phyloP scores from a whole-genome alignment of 2,113 vertebrate species.

The Pomatorhinus ruficollis region DNA sequence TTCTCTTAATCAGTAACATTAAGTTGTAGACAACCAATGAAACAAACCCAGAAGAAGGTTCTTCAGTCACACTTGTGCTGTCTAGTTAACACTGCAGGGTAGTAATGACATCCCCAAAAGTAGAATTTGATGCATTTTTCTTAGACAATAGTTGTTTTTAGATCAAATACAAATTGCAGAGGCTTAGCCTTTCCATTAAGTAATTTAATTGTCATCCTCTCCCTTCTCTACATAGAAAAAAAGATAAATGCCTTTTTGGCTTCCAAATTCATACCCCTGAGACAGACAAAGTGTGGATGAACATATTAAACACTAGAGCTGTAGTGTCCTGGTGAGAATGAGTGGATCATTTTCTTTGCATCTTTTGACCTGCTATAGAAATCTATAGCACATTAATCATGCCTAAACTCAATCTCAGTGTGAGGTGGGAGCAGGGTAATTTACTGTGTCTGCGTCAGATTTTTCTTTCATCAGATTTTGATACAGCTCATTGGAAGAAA shows the following conservation, averaged over 20 bases:
- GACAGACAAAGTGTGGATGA: slow-evolving; percentile 38
- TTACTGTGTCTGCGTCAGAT: slow-evolving; percentile 57
- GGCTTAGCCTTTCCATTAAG: neutral
- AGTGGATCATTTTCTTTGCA: slow-evolving; percentile 49
- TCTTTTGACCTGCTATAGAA: slow-evolving; percentile 59
- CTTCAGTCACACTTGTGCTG: neutral
- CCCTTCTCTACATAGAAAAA: neutral
- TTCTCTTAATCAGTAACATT: neutral
- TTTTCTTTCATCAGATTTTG: slow-evolving; percentile 66
- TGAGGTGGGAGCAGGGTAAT: slow-evolving; percentile 48
- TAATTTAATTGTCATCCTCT: slow-evolving; percentile 26
- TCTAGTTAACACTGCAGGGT: neutral
- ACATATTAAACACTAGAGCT: slow-evolving; percentile 22
- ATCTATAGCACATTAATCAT: slow-evolving; percentile 51
- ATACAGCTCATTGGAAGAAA: slow-evolving; percentile 55
- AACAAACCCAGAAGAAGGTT: neutral
- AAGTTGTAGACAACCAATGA: neutral
- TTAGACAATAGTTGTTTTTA: neutral
- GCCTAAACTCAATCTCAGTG: neutral
- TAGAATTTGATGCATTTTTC: neutral
- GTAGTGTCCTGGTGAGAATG: slow-evolving; percentile 7
- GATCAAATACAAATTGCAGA: slow-evolving; percentile 13
- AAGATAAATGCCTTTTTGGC: slow-evolving; percentile 34
- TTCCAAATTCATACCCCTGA: neutral
- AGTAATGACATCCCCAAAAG: neutral